These are phyloP conservation scores for Lepilemur ruficaudatus DNA, from an alignment of 2,797 vertebrate genomes.

Conservation along the genomic window DNA sequence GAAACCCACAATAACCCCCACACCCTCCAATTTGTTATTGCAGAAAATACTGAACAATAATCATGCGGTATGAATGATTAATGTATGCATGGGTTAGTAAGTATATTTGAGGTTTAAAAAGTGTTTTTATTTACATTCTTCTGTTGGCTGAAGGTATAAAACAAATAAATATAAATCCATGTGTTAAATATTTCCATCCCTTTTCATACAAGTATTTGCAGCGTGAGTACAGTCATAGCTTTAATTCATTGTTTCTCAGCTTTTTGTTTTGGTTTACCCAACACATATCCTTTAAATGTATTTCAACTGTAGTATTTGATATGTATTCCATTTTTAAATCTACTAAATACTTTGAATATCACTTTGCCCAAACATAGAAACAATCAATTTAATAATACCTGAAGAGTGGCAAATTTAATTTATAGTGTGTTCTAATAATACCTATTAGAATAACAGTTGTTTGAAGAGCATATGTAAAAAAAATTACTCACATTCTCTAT, in stretches of 20 bases:
- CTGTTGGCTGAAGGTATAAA: conserved; percentile 70
- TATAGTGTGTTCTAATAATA: conserved; percentile 40
- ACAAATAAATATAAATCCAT: conserved; percentile 75
- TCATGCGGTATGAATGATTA: conserved; percentile 90
- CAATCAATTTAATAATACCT: conserved; percentile 50
- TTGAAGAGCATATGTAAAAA: conserved; percentile 54
- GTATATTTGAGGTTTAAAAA: conserved; percentile 87
- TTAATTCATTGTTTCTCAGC: conserved; percentile 39
- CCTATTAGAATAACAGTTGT: neutral
- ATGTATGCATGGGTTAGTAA: conserved; percentile 87
- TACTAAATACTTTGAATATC: conserved; percentile 20
- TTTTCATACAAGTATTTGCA: conserved; percentile 1
- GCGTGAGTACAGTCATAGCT: neutral
- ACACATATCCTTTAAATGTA: conserved; percentile 18
- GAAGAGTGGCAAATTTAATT: conserved; percentile 38
- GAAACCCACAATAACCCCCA: conserved; percentile 89
- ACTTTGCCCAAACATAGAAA: neutral
- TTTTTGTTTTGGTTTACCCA: conserved; percentile 43
- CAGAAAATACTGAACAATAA: conserved; percentile 88
- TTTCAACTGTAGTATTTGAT: conserved; percentile 10
- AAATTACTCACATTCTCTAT: conserved; percentile 32
- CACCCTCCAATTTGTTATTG: conserved; percentile 89
- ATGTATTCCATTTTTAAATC: conserved; percentile 26
- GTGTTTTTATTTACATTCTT: conserved; percentile 86
- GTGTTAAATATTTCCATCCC: neutral